These are phyloP conservation scores for Cheilosia scutellata DNA, from an alignment of 2,888 invertebrate species.

Conservation along the genomic window DNA sequence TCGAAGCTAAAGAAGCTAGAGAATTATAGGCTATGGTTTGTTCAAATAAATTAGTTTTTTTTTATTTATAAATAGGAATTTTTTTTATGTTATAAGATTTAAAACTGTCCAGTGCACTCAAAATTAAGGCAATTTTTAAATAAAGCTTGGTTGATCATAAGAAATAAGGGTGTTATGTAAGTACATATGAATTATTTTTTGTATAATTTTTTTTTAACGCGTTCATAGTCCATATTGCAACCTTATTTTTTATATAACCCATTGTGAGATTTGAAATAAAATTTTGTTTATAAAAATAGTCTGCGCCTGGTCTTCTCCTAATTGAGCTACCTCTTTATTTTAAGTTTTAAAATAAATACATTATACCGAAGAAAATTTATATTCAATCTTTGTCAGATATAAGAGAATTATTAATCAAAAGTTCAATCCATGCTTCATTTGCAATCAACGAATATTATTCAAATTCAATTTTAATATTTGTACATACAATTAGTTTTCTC, in stretches of 20 bases:
- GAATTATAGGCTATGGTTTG: conserved; percentile 74
- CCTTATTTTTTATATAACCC: background rate
- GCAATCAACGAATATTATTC: conserved; percentile 49
- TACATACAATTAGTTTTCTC: conserved; percentile 21
- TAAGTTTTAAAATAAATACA: conserved; percentile 17
- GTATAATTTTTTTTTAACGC: too few relatives aligned
- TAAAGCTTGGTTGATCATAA: background rate
- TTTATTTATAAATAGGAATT: conserved; percentile 44
- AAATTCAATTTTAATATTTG: conserved; percentile 35
- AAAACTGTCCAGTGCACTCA: conserved; percentile 62
- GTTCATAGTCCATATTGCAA: too few relatives aligned
- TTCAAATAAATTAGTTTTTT: conserved; percentile 62
- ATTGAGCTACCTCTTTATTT: conserved; percentile 19
- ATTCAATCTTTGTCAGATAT: conserved; percentile 41
- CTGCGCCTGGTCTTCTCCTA: conserved; percentile 26
- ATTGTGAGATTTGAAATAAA: background rate
- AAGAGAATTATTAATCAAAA: conserved; percentile 13
- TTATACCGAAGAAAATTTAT: background rate
- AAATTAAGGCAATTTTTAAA: conserved; percentile 37
- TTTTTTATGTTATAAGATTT: conserved; percentile 38
- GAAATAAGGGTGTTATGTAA: background rate
- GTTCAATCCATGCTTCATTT: conserved; percentile 32
- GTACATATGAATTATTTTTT: too few relatives aligned
- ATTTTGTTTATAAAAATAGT: conserved; percentile 4
- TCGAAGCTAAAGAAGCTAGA: conserved; percentile 75